These are phyloP conservation scores for Drosophila mulleri DNA, from an alignment of 2,888 invertebrate species.

Conservation along the genomic window DNA sequence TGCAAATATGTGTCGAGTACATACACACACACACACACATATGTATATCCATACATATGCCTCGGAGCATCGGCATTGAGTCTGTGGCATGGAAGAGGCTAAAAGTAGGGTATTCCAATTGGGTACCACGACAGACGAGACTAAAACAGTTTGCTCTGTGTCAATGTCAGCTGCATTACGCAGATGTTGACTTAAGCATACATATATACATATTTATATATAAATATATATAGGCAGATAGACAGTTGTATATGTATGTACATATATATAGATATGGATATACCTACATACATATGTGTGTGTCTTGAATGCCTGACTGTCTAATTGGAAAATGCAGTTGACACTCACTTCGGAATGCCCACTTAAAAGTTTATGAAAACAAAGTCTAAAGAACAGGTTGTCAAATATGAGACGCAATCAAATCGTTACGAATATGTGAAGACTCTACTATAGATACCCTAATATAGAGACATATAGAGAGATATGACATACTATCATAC, in stretches of 20 bases:
- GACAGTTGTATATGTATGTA: background rate
- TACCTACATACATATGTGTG: background rate
- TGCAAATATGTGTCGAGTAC: conserved; percentile 6
- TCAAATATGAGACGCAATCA: conserved; percentile 9
- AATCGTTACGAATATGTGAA: background rate
- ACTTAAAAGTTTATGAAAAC: conserved; percentile 36
- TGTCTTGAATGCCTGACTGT: conserved; percentile 1
- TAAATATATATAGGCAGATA: background rate
- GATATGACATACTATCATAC: background rate
- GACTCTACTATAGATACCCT: background rate
- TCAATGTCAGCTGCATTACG: conserved; percentile 44
- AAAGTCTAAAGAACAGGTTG: conserved; percentile 36
- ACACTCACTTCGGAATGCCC: conserved; percentile 44
- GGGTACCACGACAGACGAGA: background rate
- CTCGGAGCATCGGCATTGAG: background rate
- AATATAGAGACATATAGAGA: background rate
- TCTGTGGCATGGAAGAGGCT: background rate
- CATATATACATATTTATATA: background rate
- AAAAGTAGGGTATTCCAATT: conserved; percentile 4
- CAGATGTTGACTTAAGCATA: background rate
- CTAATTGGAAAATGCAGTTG: conserved; percentile 47
- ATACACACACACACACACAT: background rate
- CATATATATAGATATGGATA: background rate
- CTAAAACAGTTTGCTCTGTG: conserved; percentile 25
- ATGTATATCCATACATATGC: background rate